phyloP scores from a whole-genome alignment of 2,888 invertebrate species.

The Sericinus montela region DNA sequence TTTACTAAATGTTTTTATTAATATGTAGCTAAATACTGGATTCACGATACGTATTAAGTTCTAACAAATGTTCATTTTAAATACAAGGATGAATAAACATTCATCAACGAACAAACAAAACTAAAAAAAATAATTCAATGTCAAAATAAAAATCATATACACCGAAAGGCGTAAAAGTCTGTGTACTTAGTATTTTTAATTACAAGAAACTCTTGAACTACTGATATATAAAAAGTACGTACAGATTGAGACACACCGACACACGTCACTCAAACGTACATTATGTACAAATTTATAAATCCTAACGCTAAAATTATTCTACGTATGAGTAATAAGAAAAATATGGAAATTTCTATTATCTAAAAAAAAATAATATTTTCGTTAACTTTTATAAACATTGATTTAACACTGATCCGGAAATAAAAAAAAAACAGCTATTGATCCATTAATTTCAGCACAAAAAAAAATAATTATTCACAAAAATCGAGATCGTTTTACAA shows the following conservation, averaged over 20 bases:
- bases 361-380: slow-evolving; percentile 12
- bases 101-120: too few species aligned
- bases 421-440: slow-evolving; percentile 7
- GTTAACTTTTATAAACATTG: slow-evolving; percentile 7
- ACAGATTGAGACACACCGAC: slow-evolving; percentile 28
- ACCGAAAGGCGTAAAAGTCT: background rate
- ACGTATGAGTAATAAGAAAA: slow-evolving; percentile 24
- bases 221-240: slow-evolving; percentile 18
- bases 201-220: slow-evolving; percentile 15
- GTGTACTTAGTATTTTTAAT: slow-evolving; percentile 6
- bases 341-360: slow-evolving; percentile 22
- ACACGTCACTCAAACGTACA: slow-evolving; percentile 32
- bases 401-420: slow-evolving; percentile 13
- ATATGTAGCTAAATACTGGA: too few species aligned
- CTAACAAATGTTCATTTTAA: too few species aligned
- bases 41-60: too few species aligned
- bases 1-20: too few species aligned
- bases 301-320: slow-evolving; percentile 22
- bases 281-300: slow-evolving; percentile 30
- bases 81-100: too few species aligned
- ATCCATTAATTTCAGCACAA: slow-evolving; percentile 16
- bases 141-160: too few species aligned
- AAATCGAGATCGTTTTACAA: slow-evolving; percentile 13
- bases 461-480: slow-evolving; percentile 12
- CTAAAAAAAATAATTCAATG: too few species aligned